These are phyloP conservation scores for Drosophila takahashii DNA, from an alignment of 1,140 invertebrate species.

Conservation along the genomic window DNA sequence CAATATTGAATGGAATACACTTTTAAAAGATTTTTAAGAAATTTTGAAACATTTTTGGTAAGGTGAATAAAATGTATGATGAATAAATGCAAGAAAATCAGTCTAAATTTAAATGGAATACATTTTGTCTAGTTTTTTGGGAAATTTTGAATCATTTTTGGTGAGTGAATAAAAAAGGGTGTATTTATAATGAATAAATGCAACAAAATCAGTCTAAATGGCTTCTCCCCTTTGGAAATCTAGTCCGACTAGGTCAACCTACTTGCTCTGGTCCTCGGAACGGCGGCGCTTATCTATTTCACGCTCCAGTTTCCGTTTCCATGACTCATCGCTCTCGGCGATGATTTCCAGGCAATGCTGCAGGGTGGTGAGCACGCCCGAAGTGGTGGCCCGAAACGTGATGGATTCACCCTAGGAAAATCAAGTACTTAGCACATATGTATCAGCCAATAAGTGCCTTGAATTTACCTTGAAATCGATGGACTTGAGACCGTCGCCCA, in stretches of 20 bases:
- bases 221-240: not conserved
- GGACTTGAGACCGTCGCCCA: slow-evolving; percentile 78
- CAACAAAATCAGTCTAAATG: not conserved
- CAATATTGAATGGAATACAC: not conserved
- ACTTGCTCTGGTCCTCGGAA: slow-evolving; percentile 92
- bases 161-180: too few relatives aligned
- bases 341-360: slow-evolving; percentile 97
- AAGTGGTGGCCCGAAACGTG: slow-evolving; percentile 97
- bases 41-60: not conserved
- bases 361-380: slow-evolving; percentile 94
- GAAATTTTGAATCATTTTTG: too few relatives aligned
- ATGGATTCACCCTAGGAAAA: slow-evolving; percentile 95
- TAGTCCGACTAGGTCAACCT: slow-evolving; percentile 46
- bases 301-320: slow-evolving; percentile 93
- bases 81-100: too few relatives aligned
- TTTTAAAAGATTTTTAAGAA: not conserved
- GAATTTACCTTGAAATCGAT: slow-evolving; percentile 81
- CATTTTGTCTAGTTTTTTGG: too few relatives aligned
- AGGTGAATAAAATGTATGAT: too few relatives aligned
- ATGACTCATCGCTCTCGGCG: slow-evolving; percentile 95
- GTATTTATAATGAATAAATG: not conserved
- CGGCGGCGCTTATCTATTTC: slow-evolving; percentile 92
- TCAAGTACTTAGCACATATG: not conserved
- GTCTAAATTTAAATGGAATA: too few relatives aligned
- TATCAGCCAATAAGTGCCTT: not conserved